These are phyloP conservation scores for Trachurus trachurus DNA, from an alignment of 2,797 vertebrate genomes.

Conservation along the genomic window DNA sequence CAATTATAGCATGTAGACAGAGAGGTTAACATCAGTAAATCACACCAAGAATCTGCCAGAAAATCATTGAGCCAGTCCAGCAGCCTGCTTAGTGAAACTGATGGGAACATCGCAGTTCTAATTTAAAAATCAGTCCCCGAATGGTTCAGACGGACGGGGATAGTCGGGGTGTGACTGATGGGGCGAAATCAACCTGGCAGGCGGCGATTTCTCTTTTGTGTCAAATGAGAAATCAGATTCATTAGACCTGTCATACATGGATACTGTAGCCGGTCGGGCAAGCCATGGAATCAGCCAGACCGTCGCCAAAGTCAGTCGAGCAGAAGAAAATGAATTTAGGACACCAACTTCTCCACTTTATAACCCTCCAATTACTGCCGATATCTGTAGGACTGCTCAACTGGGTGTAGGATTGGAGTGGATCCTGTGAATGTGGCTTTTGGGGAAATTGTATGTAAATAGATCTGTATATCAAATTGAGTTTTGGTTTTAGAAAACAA, in stretches of 20 bases:
- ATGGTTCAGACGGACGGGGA: constrained; percentile 4
- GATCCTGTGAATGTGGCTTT: not conserved
- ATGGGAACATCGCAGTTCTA: constrained; percentile 20
- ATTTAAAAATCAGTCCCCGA: constrained; percentile 21
- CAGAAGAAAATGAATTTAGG: constrained; percentile 14
- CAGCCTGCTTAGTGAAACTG: constrained; percentile 7
- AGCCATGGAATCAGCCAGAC: constrained; percentile 32
- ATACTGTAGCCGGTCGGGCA: constrained; percentile 19
- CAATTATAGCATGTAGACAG: not conserved
- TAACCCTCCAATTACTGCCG: constrained; percentile 29
- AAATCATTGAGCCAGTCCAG: not conserved
- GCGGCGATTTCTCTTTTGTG: constrained; percentile 41
- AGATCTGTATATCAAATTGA: not conserved
- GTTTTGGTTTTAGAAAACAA: not conserved
- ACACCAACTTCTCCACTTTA: not conserved
- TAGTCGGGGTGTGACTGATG: constrained; percentile 30
- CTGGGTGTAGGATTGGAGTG: not conserved
- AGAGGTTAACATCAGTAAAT: constrained; percentile 18
- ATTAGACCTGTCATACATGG: constrained; percentile 50
- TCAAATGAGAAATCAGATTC: constrained; percentile 44
- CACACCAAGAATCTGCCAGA: not conserved
- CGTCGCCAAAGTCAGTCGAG: constrained; percentile 25
- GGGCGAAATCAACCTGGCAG: constrained; percentile 36
- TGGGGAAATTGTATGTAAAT: not conserved
- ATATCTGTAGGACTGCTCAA: not conserved